Evolutionary conservation across 2,888 invertebrate genomes (phyloP), one percentile per base, ranked within the genome.

Genomic region (Lasioglossum malachurum): DNA sequence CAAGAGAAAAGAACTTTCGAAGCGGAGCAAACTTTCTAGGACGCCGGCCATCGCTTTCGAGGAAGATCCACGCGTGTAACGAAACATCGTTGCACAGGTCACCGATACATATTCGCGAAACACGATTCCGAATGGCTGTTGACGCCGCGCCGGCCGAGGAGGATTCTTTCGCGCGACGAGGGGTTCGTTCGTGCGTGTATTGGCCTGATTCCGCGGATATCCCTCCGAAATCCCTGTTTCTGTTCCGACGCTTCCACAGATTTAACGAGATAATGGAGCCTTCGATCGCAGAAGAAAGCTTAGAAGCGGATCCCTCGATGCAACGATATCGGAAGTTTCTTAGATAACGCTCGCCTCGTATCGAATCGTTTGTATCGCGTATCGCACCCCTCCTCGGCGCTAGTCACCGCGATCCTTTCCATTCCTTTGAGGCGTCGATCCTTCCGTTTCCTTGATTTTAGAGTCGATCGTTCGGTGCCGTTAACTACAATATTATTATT

Each of bases 41-140:
- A 4, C 19, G 19, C 16, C 46, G 46, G 46, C 60, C 27, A 27
- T 14, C 60, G 60, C 27, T 60, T 31, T 64, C 31, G 31, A 31
- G 60, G 60, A 4, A 27, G 31, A 89, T 90, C 87, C 91, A 86
- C 83, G 79, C 90, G 75, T 81, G 82, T 74, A 82, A 44, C 67
- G 69, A 86, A 57, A 64, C 16, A 7, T n/a, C 49, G 75, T 14
- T 23, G 64, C 78, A 84, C 35, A 77, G 74, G 71, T 73, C 60
- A 44, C 76, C 53, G 53, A 74, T 83, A 46, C 14, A 46, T 46
- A 79, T 85, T 84, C 76, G 76, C 67, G 38, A 57, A 76, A 79
- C 75, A 83, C 67, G 79, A 57, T 79, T 46, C 38, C 35, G 64
- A 60, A 7, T 72, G 19, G 60, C 72, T 72, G 83, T 83, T 67